Percentiles rank a stretch among this genome's conserved stretches.
Conservation (phyloP, 2,888 invertebrate genomes). For the Zonitis immaculata region DNA sequence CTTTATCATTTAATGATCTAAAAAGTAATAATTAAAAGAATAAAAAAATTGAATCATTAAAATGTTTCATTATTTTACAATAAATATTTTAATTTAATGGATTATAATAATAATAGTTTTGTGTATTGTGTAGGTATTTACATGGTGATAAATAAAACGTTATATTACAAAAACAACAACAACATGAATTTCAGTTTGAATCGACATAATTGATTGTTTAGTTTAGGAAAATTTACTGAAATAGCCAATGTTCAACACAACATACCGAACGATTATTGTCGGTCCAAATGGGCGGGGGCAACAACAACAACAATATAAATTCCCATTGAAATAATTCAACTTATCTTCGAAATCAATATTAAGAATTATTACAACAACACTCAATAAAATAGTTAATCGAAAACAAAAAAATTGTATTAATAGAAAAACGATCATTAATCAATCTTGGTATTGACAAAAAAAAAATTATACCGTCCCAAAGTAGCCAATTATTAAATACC, state of each 20-base stretch:
- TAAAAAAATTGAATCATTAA: conserved; percentile 24
- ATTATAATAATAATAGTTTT: too few relatives aligned
- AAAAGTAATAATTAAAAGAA: too few relatives aligned
- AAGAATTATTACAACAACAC: background rate
- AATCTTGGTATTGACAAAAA: background rate
- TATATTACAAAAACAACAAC: background rate
- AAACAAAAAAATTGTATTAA: too few relatives aligned
- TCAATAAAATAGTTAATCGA: too few relatives aligned
- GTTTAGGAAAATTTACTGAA: conserved; percentile 1
- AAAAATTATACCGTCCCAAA: too few relatives aligned
- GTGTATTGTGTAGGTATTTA: background rate
- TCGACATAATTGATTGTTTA: background rate
- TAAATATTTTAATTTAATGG: too few relatives aligned
- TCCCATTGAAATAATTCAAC: too few relatives aligned
- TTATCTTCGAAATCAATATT: background rate
- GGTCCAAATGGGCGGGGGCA: too few relatives aligned
- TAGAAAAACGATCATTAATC: background rate
- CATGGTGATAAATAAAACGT: background rate
- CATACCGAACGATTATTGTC: background rate
- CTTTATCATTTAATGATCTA: too few relatives aligned
- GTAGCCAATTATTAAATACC: too few relatives aligned
- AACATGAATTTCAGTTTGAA: background rate
- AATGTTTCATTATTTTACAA: too few relatives aligned
- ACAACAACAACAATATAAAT: too few relatives aligned
- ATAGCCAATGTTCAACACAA: background rate